phyloP scores from a whole-genome alignment of 1,140 invertebrate genomes.

The Drosophila seguyi region DNA sequence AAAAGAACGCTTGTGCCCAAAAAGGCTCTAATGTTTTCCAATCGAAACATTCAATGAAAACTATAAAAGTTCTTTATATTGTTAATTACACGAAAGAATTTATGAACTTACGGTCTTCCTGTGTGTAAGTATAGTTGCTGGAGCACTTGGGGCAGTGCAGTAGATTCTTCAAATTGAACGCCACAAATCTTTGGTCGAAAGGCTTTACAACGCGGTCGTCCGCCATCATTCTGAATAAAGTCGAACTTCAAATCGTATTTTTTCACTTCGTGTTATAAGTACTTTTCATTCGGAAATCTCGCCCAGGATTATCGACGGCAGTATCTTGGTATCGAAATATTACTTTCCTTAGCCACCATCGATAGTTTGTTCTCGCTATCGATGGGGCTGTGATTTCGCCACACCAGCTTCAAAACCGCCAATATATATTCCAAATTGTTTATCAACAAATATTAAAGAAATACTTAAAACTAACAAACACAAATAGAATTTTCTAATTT shows the following conservation, averaged over 20 bases:
- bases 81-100: neutral
- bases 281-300: no score
- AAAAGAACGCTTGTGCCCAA: neutral
- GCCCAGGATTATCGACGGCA: no score
- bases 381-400: no score
- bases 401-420: no score
- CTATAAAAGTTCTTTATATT: neutral
- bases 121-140: constrained; percentile 14
- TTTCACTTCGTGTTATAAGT: no score
- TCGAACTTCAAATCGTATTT: neutral
- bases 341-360: no score
- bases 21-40: neutral
- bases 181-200: constrained; percentile 74
- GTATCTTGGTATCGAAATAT: no score
- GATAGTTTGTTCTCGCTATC: no score
- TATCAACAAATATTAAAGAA: no score
- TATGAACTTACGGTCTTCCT: constrained; percentile 15
- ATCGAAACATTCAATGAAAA: neutral
- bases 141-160: constrained; percentile 66
- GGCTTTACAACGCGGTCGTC: constrained; percentile 40
- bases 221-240: constrained; percentile 17
- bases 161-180: constrained; percentile 45
- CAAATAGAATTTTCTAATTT: no score
- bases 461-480: no score
- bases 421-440: no score